Evolutionary conservation across 2,888 invertebrate genomes (phyloP), one percentile per base, ranked within the genome.

Genomic region (Acrobasis repandana): DNA sequence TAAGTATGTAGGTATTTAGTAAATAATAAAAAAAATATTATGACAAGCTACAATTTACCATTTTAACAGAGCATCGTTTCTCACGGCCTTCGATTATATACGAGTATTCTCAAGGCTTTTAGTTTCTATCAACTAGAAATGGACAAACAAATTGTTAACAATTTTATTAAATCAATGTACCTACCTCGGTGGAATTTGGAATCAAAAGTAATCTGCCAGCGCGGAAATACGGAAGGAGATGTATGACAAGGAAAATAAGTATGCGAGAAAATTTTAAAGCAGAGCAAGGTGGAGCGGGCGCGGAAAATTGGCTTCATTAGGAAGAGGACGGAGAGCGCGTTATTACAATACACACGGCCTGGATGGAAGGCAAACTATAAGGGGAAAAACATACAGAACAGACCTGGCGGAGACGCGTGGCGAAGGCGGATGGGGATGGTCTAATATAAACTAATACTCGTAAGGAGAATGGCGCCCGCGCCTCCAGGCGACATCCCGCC

Each of bases 251-350:
- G 86, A 87, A 90, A 90, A 89, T 88, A 90, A 90, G 89, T 88
- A 88, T 85, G 85, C 80, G 82, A 84, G 86, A 86, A 88, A 90
- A 86, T 90, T 87, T 86, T 84, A 85, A 88, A 87, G 86, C 83
- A 86, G 84, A 82, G 86, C 85, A 85, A 86, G 85, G 86, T 85
- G 80, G 84, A 85, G 82, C 82, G 83, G 78, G 80, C 81, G 79
- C 73, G 76, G 85, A 86, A 91, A 90, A 90, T 91, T 92, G 90
- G 88, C 90, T 91, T 91, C 91, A 91, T 92, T 91, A 91, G 86
- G 85, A 83, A 84, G 82, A 83, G 82, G 76, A 69, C 70, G 64
- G 76, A 75, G 76, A 80, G 79, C 69, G 75, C 73, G 74, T 71
- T 76, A 74, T 74, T 76, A 72, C 63, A 69, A 70, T 71, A 85